A percentile compares a stretch with the other conserved stretches of the same genome.
phyloP scores from a whole-genome alignment of 2,113 vertebrate species.

The Archocentrus centrarchus region DNA sequence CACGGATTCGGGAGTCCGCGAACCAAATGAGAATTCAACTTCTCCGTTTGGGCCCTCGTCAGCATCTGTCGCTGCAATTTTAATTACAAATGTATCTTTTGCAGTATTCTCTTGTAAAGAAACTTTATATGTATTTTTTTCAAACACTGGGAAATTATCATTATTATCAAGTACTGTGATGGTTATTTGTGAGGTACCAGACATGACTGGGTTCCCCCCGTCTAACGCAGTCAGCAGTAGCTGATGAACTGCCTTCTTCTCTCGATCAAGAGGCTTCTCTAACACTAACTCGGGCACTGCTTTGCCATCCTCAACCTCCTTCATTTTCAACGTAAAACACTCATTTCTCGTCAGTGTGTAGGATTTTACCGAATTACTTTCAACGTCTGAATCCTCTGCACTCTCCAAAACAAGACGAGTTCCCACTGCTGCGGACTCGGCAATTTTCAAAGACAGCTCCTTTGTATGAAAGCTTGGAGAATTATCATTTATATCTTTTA shows the following conservation, averaged over 20 bases:
- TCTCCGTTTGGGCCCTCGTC: conserved; percentile 75
- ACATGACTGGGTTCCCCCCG: conserved; percentile 65
- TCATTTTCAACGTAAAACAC: conserved; percentile 72
- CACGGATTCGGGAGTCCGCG: conserved; percentile 47
- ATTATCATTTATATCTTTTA: conserved; percentile 84
- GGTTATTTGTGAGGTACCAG: conserved; percentile 61
- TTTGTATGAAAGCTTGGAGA: conserved; percentile 62
- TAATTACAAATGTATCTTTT: conserved; percentile 73
- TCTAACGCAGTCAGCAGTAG: conserved; percentile 77
- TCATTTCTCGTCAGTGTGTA: conserved; percentile 67
- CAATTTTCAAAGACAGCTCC: conserved; percentile 58
- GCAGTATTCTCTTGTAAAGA: conserved; percentile 78
- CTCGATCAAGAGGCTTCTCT: conserved; percentile 74
- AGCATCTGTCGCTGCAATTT: conserved; percentile 76
- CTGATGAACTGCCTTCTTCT: conserved; percentile 72
- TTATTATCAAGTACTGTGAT: conserved; percentile 81
- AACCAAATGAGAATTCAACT: conserved; percentile 63
- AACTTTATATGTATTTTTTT: conserved; percentile 81
- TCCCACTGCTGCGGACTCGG: conserved; percentile 62
- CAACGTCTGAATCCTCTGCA: conserved; percentile 71
- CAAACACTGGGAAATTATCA: conserved; percentile 87
- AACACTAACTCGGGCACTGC: conserved; percentile 72
- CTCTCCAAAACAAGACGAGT: conserved; percentile 62
- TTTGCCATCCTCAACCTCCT: conserved; percentile 67
- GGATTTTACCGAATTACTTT: conserved; percentile 64